Evolutionary conservation across 2,888 invertebrate species (phyloP).

Genomic region (Drosophila pegasa): DNA sequence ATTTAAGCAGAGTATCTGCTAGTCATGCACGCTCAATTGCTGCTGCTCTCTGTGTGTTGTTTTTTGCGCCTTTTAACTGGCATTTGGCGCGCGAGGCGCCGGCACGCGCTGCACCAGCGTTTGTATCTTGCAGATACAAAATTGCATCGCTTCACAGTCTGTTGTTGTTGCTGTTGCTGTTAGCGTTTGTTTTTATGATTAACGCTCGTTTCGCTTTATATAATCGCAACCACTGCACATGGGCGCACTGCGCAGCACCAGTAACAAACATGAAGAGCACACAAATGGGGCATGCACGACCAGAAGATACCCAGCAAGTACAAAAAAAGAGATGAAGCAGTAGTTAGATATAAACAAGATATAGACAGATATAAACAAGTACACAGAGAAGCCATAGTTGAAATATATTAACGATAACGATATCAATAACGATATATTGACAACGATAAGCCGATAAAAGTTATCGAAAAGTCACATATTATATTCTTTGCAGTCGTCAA

Average conservation of each 20-base stretch:
- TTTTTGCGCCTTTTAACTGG: slow-evolving; percentile 61
- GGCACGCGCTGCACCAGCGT: slow-evolving; percentile 76
- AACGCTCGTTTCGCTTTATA: slow-evolving; percentile 73
- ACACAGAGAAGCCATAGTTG: background rate
- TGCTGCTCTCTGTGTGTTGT: background rate
- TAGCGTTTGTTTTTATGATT: slow-evolving; percentile 66
- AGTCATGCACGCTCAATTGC: background rate
- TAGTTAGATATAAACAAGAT: too few relatives aligned
- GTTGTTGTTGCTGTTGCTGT: slow-evolving; percentile 10
- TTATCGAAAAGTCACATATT: background rate
- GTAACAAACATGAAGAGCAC: slow-evolving; percentile 17
- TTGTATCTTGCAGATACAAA: slow-evolving; percentile 76
- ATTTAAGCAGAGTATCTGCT: background rate
- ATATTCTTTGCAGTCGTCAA: background rate
- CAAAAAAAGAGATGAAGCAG: background rate
- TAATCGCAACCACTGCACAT: slow-evolving; percentile 67
- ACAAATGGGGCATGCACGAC: background rate
- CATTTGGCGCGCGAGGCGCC: slow-evolving; percentile 64
- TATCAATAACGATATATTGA: too few relatives aligned
- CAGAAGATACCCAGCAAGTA: background rate
- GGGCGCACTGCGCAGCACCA: slow-evolving; percentile 42
- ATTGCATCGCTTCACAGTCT: slow-evolving; percentile 25
- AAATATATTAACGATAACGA: background rate
- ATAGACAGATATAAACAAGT: background rate
- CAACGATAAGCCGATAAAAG: background rate